Conservation (phyloP, 2,113 vertebrate genomes). For the mouse (Mus musculus) region DNA sequence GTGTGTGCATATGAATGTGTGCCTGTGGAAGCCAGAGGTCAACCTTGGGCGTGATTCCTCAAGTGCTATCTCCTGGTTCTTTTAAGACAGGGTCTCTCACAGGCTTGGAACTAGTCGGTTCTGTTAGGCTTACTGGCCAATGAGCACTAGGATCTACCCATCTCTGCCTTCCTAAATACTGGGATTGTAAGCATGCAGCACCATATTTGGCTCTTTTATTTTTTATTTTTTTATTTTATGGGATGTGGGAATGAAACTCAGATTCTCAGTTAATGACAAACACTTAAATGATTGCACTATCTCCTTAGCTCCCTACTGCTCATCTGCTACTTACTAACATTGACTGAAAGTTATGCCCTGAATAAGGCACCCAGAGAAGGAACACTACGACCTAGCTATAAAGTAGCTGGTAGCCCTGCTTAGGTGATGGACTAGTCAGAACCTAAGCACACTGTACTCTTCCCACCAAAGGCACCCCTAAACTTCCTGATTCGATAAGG, state of each 20-base stretch:
- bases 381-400: not conserved
- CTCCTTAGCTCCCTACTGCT: not conserved
- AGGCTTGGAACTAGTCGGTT: not conserved
- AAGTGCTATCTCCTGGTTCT: not conserved
- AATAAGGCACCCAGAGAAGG: not conserved
- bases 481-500: constrained; percentile 44
- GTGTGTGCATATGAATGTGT: not conserved
- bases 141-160: not conserved
- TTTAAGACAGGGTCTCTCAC: not conserved
- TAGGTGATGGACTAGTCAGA: not conserved
- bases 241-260: not conserved
- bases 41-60: not conserved
- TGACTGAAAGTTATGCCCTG: not conserved
- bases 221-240: not conserved
- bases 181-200: not conserved
- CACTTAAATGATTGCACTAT: too few relatives aligned
- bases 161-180: not conserved
- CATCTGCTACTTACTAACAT: not conserved
- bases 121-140: not conserved
- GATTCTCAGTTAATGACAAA: not conserved
- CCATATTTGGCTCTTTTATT: not conserved
- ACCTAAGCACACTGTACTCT: not conserved
- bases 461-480: not conserved
- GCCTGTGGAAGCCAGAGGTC: not conserved
- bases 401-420: not conserved